Percentiles rank a stretch among this genome's conserved stretches.
Evolutionary conservation across 2,113 vertebrate species (phyloP).

Genomic region (Syngnathus scovelli): DNA sequence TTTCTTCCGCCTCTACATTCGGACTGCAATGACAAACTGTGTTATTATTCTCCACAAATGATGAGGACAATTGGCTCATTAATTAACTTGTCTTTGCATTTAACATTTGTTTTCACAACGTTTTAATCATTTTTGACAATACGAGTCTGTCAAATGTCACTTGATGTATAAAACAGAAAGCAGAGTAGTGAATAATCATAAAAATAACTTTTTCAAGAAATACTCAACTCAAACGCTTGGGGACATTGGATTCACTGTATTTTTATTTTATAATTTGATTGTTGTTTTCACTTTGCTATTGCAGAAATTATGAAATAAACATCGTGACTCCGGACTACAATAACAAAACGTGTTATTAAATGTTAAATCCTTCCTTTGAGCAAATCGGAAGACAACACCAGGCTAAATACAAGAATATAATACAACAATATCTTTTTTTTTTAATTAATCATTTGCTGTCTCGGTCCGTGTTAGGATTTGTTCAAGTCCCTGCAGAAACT

Average conservation of each 20-base stretch:
- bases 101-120: neutral
- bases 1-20: slow-evolving; percentile 48
- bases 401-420: neutral
- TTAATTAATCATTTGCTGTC: neutral
- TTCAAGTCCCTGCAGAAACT: neutral
- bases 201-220: too few species aligned
- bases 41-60: neutral
- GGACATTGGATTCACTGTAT: too few species aligned
- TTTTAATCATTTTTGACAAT: too few species aligned
- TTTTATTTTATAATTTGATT: neutral
- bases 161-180: neutral
- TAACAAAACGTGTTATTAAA: neutral
- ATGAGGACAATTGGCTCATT: neutral
- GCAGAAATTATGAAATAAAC: neutral
- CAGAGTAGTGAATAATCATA: too few species aligned
- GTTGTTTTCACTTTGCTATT: neutral
- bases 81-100: neutral
- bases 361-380: neutral
- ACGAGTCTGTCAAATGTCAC: neutral
- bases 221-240: too few species aligned
- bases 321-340: neutral
- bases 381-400: neutral
- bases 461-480: neutral
- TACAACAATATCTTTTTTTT: neutral
- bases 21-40: slow-evolving; percentile 20